Evolutionary conservation across 1,140 invertebrate species (phyloP).

Genomic region (Paracyclopina nana): DNA sequence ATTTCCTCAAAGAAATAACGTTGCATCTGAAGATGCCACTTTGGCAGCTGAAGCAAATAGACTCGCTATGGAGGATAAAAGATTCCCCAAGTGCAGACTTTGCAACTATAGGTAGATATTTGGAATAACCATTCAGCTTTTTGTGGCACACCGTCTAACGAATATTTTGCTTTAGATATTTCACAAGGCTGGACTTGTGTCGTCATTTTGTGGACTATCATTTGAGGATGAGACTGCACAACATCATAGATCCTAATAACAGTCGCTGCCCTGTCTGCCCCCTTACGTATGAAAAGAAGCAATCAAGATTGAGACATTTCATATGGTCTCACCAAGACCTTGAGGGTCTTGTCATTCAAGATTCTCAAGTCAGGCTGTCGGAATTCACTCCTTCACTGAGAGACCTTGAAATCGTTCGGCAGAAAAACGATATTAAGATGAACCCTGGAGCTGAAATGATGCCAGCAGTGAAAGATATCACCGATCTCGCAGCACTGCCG

Average conservation of each 20-base stretch:
- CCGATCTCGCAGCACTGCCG: slow-evolving; percentile 2
- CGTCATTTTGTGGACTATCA: slow-evolving; percentile 14
- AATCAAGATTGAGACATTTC: slow-evolving; percentile 3
- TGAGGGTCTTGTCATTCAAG: slow-evolving; percentile 4
- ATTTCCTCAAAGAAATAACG: too few species aligned
- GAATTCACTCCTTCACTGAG: background rate
- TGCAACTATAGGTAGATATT: too few species aligned
- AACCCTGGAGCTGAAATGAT: background rate
- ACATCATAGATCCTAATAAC: background rate
- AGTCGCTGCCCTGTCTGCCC: slow-evolving; percentile 1
- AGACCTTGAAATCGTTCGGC: background rate
- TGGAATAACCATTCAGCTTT: too few species aligned
- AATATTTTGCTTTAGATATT: too few species aligned
- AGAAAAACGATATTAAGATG: background rate
- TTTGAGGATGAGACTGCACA: slow-evolving; percentile 2
- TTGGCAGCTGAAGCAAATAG: too few species aligned
- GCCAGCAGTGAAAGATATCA: slow-evolving; percentile 1
- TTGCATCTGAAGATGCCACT: too few species aligned
- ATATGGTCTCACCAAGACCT: slow-evolving; percentile 11
- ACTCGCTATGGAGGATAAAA: slow-evolving; percentile 16
- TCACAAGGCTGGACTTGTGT: slow-evolving; percentile 12
- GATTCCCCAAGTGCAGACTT: slow-evolving; percentile 15
- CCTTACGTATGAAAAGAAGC: background rate
- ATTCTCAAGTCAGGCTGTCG: background rate
- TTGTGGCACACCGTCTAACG: too few species aligned